Conservation (phyloP, 2,797 vertebrate species). For the Intellagama lesueurii region DNA sequence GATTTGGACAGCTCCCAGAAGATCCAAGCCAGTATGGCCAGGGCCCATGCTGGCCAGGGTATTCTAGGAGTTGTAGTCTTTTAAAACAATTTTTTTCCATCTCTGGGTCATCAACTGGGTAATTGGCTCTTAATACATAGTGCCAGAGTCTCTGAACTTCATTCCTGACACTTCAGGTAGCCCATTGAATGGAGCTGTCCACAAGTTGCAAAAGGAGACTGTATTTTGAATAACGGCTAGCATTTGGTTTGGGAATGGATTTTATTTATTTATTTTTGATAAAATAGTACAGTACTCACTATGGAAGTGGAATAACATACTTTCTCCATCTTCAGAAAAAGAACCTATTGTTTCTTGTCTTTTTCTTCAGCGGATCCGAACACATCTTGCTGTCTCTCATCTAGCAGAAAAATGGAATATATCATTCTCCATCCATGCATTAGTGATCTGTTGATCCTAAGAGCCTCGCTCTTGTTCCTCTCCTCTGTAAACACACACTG, state of each 20-base stretch:
- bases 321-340: not conserved
- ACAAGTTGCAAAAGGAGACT: slow-evolving; percentile 9
- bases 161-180: not conserved
- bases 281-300: not conserved
- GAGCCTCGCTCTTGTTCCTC: not conserved
- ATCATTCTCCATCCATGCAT: slow-evolving; percentile 22
- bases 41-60: too few species aligned
- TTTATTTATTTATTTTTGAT: not conserved
- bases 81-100: too few species aligned
- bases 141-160: not conserved
- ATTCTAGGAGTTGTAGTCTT: too few species aligned
- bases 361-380: slow-evolving; percentile 47
- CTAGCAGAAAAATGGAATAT: not conserved
- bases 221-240: accelerated
- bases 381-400: slow-evolving; percentile 6
- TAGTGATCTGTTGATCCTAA: slow-evolving; percentile 16
- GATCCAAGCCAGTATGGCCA: too few species aligned
- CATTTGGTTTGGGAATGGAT: not conserved
- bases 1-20: too few species aligned
- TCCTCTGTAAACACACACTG: not conserved
- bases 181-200: slow-evolving; percentile 21
- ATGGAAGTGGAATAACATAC: not conserved
- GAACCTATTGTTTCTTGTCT: slow-evolving; percentile 19
- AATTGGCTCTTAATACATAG: not conserved
- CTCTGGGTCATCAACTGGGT: too few species aligned